Base-by-base conservation (phyloP, 2,797 vertebrate genomes). In the Halcyon smyrnensis region DNA sequence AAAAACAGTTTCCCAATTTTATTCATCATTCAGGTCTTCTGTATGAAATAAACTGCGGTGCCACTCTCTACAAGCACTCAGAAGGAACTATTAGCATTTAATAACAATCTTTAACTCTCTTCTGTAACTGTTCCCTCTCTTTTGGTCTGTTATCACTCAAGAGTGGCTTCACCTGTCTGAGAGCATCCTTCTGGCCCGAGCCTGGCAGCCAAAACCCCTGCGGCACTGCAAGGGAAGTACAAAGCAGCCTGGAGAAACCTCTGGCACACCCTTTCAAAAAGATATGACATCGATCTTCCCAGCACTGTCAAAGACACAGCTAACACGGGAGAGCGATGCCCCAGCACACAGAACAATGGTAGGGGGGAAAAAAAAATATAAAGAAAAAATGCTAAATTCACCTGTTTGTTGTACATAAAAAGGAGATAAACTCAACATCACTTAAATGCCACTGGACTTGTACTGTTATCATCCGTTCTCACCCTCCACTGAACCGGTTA, bases 351-450 rank as follows among this genome's bases (percentile, higher is more conserved):
- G 19, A 62, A 68, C 4, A 3, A 65, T 4, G 6, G 2, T 2
- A 2, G 15, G 13, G 1, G 1, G 3, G 0, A 3, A 2, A 3
- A 19, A n/a, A 23, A 3, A n/a, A 32, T 15, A 21, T 5, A 23
- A 43, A 2, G 8, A 51, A 15, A 14, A 24, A 3, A 74, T 10
- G 18, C 54, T n/a, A 43, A 71, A 86, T 30, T 54, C 54, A 78
- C 41, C 64, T 76, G 34, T 43, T 84, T 36, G 36, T 16, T 54
- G 45, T 70, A 84, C n/a, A 18, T 62, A 43, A 51, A 84, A 90
- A 53, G 14, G 28, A 94, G 67, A 91, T 68, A 86, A 95, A 86
- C 54, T 84, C 69, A 65, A 43, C 19, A 69, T 82, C 73, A 71
- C 53, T 67, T 84, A 90, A 91, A 93, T 86, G 65, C 45, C 87